Base-by-base conservation (phyloP, 2,797 vertebrate species). In the Remorina albescens region DNA sequence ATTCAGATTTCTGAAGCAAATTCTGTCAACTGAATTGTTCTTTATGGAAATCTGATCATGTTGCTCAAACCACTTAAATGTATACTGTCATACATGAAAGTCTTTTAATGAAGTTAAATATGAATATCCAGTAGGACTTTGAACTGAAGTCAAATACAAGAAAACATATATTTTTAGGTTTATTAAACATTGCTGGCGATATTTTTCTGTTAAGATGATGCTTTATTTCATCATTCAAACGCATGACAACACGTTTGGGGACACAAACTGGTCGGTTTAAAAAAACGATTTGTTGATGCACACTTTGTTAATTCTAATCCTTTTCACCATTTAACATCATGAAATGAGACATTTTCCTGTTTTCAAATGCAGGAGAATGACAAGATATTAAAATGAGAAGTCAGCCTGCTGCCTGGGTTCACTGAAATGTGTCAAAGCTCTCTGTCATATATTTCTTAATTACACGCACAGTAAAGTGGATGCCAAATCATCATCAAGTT, bases 391-490 rank as follows among this genome's bases (percentile, higher is more conserved):
- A 15, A 49, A 10, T 10, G 19, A 19, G 42, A 49, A 23, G 21
- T 49, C 10, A 13, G 13, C 21, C 21, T 49, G 21, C 11, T 23
- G 46, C 46, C 47, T 25, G 23, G 47, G 13, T 50, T 25, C 46
- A 25, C 21, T 49, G 9, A 56, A 30, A 46, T n/a, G 26, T 32
- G 32, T 56, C 0, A 32, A 19, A 46, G 8, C 13, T 6, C 13
- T 26, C 0, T 4, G 7, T 11, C 0, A 8, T 8, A 8, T 49
- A 12, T 46, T 8, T 6, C 13, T 47, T 49, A n/a, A 61, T 23
- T 57, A 28, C 13, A 61, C 25, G 36, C 7, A 51, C 25, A 77
- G 37, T 42, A 30, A 39, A 7, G 49, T 42, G 19, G 54, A 42
- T 28, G 42, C 11, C 47, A 49, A 67, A 53, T 16, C 15, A 32